Evolutionary conservation across 1,140 invertebrate species (phyloP), one percentile per base, ranked within the genome.

Genomic region (Conopomorpha cramerella): DNA sequence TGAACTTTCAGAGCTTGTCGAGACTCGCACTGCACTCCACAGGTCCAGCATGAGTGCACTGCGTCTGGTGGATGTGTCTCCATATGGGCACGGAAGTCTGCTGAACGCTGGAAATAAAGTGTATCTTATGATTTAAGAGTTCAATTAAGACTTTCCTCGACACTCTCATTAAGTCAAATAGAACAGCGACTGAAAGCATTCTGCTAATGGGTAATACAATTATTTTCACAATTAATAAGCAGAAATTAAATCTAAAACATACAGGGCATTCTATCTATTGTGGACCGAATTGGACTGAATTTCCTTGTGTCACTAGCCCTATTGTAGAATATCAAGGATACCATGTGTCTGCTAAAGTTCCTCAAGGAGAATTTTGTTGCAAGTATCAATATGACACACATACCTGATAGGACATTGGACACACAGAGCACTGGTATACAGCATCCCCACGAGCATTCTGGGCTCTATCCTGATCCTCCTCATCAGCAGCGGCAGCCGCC

Each of bases 361-460:
- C 6, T 25, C n/a, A 6, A 25, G n/a, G 6, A 25, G n/a, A 25
- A 25, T 25, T 25, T 25, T 7, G 23, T 25, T 25, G 6, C 23
- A 6, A 30, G 10, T 14, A 30, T 4, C 11, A 4, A 30, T 4
- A 30, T 11, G 16, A 7, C 14, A n/a, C n/a, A 36, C 38, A 39
- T 38, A 68, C 62, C 43, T 64, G 51, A 43, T 70, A 74, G 10
- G 59, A 58, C 16, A 53, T 39, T 0, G 70, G 70, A 38, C 70
- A 74, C 4, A 71, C 56, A 4, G 66, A 52, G 34, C 70, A 74
- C 35, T 74, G 70, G 27, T 64, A 71, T 0, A 71, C 66, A 1
- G 47, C 45, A 10, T 74, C 64, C 10, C 70, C 70, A n/a, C 56
- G 48, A 7, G 63, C 59, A 44, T 71, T 67, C 29, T 44, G 51